Conservation (phyloP, 1,140 invertebrate genomes). For the Drosophila tsacasi region DNA sequence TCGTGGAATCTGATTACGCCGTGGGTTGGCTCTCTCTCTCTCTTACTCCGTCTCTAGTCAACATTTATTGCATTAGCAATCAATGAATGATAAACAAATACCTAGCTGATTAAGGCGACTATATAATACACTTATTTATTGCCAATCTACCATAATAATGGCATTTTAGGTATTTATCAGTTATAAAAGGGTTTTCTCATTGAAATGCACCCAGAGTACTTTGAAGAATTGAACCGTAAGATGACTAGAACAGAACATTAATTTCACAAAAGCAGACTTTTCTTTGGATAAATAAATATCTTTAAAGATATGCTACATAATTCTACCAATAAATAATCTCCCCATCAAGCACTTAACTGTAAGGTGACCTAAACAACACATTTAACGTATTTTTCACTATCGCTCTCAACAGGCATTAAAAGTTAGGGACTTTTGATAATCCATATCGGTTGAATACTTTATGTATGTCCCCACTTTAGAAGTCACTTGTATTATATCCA, state of each 20-base stretch:
- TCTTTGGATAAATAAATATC: too few species aligned
- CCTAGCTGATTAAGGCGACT: neutral
- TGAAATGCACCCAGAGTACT: neutral
- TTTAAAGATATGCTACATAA: neutral
- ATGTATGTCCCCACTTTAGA: neutral
- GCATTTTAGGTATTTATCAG: neutral
- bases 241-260: too few species aligned
- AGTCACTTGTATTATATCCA: neutral
- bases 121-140: conserved; percentile 1
- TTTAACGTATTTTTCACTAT: neutral
- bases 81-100: conserved; percentile 22
- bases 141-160: neutral
- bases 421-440: neutral
- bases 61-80: conserved; percentile 32
- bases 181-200: neutral
- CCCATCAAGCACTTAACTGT: neutral
- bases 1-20: neutral
- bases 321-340: neutral
- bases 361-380: neutral
- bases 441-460: neutral
- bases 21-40: neutral
- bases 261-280: too few species aligned
- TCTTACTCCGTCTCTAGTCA: neutral
- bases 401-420: neutral
- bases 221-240: too few species aligned